Percentiles rank a stretch among this genome's conserved stretches.
phyloP scores from a whole-genome alignment of 2,888 invertebrate genomes.

The Lasioglossum oenotherae region DNA sequence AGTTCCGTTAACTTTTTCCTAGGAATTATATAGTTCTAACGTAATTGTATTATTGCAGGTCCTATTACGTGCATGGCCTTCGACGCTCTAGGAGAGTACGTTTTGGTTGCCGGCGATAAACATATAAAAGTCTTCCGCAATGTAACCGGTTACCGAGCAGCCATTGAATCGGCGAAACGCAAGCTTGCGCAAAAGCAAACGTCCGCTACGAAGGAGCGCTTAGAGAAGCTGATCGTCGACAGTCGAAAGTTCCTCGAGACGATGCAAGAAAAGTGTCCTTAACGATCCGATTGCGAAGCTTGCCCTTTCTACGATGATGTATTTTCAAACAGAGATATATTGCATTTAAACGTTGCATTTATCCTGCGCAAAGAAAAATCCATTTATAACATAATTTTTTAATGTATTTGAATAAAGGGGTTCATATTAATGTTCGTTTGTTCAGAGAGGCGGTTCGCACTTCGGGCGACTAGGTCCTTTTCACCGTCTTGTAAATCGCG shows the following conservation, averaged over 20 bases:
- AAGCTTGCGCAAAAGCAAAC: constrained; percentile 87
- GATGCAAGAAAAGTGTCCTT: constrained; percentile 76
- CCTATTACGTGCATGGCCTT: constrained; percentile 89
- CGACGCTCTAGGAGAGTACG: constrained; percentile 90
- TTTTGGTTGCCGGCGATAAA: constrained; percentile 91
- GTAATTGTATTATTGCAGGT: constrained; percentile 85
- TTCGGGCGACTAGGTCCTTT: constrained; percentile 19
- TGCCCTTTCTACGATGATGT: constrained; percentile 26
- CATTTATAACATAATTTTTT: constrained; percentile 61
- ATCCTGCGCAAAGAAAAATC: constrained; percentile 29
- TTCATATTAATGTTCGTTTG: constrained; percentile 52
- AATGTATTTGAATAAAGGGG: constrained; percentile 66
- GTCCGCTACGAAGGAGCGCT: constrained; percentile 91
- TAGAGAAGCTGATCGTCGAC: constrained; percentile 89
- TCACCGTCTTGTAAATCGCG: not conserved
- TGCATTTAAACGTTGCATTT: constrained; percentile 20
- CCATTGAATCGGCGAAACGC: constrained; percentile 84
- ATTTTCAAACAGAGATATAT: constrained; percentile 5
- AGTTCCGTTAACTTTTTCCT: no score
- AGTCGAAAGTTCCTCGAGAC: constrained; percentile 85
- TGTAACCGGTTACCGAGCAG: constrained; percentile 88
- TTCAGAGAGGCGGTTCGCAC: constrained; percentile 21
- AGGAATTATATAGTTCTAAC: not conserved
- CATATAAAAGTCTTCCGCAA: constrained; percentile 93
- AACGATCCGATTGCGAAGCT: constrained; percentile 46